Percentiles rank a stretch among this genome's conserved stretches.
Conservation (phyloP, 2,113 vertebrate genomes). For the Apistogramma diplotaenia region DNA sequence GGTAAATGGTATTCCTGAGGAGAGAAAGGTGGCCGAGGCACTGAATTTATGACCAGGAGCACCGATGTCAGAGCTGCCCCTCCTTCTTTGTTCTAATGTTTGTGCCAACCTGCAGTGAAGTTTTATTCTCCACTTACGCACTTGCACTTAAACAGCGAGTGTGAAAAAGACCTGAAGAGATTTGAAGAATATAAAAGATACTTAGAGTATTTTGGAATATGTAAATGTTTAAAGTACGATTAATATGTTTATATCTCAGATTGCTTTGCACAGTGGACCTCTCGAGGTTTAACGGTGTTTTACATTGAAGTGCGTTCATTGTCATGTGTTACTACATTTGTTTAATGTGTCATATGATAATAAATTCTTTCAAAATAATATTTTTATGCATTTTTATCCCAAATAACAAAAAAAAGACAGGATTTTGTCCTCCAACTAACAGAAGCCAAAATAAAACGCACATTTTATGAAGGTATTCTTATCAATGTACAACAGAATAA, state of each 20-base stretch:
- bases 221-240: conserved; percentile 25
- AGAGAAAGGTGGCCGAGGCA: conserved; percentile 94
- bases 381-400: neutral
- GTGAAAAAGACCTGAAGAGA: conserved; percentile 2
- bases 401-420: neutral
- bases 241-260: conserved; percentile 33
- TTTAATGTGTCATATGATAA: conserved; percentile 46
- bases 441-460: conserved; percentile 10
- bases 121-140: conserved; percentile 16
- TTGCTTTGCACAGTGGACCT: conserved; percentile 52
- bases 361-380: conserved; percentile 49
- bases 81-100: conserved; percentile 34
- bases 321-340: conserved; percentile 26
- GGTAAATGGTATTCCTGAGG: conserved; percentile 99
- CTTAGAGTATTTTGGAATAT: conserved; percentile 42
- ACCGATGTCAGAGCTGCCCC: neutral
- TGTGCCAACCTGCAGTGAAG: conserved; percentile 62
- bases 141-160: conserved; percentile 17
- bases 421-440: neutral
- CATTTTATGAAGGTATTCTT: conserved; percentile 63
- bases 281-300: conserved; percentile 25
- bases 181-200: neutral
- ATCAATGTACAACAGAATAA: conserved; percentile 70
- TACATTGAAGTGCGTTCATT: conserved; percentile 27
- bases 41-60: conserved; percentile 84